Evolutionary conservation across 1,140 invertebrate species (phyloP).

Genomic region (Drosophila truncata): DNA sequence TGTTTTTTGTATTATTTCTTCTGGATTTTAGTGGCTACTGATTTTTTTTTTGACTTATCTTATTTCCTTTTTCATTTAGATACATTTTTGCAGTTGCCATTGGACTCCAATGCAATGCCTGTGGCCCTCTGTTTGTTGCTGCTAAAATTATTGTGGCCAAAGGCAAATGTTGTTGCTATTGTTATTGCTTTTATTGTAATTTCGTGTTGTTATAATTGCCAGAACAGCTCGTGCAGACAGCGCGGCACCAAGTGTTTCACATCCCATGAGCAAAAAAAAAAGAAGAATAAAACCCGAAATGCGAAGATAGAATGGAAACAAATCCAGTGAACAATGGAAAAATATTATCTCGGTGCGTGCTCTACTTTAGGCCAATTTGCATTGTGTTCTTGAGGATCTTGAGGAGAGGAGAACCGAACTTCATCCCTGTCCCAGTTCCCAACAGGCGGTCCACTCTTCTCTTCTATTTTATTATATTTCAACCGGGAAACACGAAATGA

Average conservation of each 20-base stretch:
- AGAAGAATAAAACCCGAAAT: constrained; percentile 9
- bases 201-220: constrained; percentile 49
- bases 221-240: constrained; percentile 72
- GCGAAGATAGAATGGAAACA: constrained; percentile 25
- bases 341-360: constrained; percentile 9
- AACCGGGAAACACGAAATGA: constrained; percentile 31
- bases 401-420: neutral
- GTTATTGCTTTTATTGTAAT: constrained; percentile 25
- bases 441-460: constrained; percentile 12
- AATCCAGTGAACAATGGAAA: constrained; percentile 15
- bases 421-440: neutral
- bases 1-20: neutral
- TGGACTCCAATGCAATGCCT: constrained; percentile 50
- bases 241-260: constrained; percentile 81
- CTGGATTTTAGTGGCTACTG: neutral
- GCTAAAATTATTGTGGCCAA: constrained; percentile 61
- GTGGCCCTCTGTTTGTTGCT: constrained; percentile 56
- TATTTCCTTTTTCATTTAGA: constrained; percentile 19
- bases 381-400: constrained; percentile 21
- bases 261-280: constrained; percentile 60
- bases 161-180: constrained; percentile 44
- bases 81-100: constrained; percentile 59
- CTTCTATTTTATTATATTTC: constrained; percentile 1
- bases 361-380: constrained; percentile 36
- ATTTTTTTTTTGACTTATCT: neutral